phyloP scores from a whole-genome alignment of 2,888 invertebrate genomes.

The Celastrina argiolus region DNA sequence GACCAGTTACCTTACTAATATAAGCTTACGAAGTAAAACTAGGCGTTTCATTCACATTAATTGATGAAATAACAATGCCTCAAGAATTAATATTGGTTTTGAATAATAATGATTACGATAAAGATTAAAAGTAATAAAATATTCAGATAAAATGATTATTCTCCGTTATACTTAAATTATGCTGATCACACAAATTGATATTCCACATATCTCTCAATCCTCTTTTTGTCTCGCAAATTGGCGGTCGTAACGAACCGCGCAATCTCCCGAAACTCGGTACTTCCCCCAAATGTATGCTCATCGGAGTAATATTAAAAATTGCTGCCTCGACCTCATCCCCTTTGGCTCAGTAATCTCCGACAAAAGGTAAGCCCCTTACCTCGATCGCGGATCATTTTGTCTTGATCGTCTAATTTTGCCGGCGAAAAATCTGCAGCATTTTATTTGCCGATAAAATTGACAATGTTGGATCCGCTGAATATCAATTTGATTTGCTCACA shows the following conservation, averaged over 20 bases:
- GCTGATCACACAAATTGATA: background rate
- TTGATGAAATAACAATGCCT: too few species aligned
- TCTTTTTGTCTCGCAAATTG: background rate
- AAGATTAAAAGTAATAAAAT: too few species aligned
- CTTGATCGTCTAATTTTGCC: background rate
- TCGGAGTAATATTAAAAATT: slow-evolving; percentile 16
- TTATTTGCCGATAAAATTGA: background rate
- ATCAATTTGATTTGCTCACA: background rate
- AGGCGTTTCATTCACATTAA: too few species aligned
- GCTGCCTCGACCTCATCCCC: background rate
- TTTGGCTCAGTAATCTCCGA: slow-evolving; percentile 2
- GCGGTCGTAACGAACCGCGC: background rate
- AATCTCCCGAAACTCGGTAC: background rate
- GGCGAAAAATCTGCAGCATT: background rate
- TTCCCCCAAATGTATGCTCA: background rate
- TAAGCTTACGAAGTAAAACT: too few species aligned
- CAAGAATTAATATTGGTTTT: too few species aligned
- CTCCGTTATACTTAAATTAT: too few species aligned
- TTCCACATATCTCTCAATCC: background rate
- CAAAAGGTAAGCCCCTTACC: slow-evolving; percentile 21
- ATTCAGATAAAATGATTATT: too few species aligned
- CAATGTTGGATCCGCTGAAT: background rate
- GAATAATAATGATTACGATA: too few species aligned
- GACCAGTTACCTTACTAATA: too few species aligned
- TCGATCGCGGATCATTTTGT: background rate